These are phyloP conservation scores for Sander vitreus DNA, from an alignment of 2,113 vertebrate species.

Conservation along the genomic window DNA sequence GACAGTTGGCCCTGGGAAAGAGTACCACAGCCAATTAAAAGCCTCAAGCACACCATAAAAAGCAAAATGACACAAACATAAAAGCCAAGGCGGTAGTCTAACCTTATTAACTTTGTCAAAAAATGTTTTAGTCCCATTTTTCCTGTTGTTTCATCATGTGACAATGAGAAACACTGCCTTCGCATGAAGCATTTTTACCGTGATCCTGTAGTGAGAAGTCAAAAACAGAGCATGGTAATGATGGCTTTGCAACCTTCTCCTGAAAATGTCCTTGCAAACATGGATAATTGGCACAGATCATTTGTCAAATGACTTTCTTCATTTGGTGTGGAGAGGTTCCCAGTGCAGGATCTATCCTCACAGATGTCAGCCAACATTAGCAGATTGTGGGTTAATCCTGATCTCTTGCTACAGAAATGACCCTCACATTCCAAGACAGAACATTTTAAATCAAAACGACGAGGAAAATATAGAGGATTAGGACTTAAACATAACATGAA, in stretches of 20 bases:
- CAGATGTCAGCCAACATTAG: constrained; percentile 25
- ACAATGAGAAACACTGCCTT: constrained; percentile 26
- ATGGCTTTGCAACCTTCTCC: constrained; percentile 6
- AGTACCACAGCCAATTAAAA: constrained; percentile 76
- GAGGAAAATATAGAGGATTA: background rate
- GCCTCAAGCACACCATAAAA: constrained; percentile 63
- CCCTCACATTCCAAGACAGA: constrained; percentile 30
- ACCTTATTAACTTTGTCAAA: constrained; percentile 78
- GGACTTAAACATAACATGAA: background rate
- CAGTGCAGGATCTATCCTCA: background rate
- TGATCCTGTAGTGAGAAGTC: constrained; percentile 18
- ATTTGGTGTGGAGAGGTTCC: constrained; percentile 16
- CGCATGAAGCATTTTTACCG: background rate
- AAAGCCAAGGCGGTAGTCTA: constrained; percentile 68
- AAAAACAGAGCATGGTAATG: constrained; percentile 20
- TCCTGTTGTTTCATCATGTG: constrained; percentile 41
- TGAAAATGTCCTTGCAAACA: constrained; percentile 21
- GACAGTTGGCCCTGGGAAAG: constrained; percentile 59
- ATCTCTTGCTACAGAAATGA: constrained; percentile 5
- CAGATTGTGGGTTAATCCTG: constrained; percentile 30
- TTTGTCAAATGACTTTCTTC: constrained; percentile 39
- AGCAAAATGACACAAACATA: constrained; percentile 66
- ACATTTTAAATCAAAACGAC: constrained; percentile 3
- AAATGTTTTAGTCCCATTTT: constrained; percentile 55
- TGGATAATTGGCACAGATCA: constrained; percentile 26